Conservation (phyloP, 1,140 invertebrate genomes). For the Aphis craccivora region DNA sequence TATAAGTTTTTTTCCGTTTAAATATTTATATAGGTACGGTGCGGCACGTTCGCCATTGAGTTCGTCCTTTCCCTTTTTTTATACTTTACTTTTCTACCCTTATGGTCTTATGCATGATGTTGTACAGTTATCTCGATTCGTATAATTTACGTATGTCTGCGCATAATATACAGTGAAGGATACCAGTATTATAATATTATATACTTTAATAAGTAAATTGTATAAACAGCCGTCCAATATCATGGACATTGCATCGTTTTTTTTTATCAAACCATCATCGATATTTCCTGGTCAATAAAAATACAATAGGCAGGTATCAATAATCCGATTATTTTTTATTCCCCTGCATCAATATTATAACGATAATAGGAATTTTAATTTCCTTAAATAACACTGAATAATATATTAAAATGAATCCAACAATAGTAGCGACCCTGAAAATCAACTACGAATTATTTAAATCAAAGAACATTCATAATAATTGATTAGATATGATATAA, state of each 20-base stretch:
- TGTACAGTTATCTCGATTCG: constrained; percentile 46
- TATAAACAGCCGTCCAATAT: constrained; percentile 10
- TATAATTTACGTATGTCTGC: neutral
- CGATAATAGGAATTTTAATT: neutral
- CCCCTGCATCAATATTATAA: neutral
- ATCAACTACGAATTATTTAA: neutral
- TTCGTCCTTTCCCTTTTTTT: constrained; percentile 34
- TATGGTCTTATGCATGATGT: neutral
- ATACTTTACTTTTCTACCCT: constrained; percentile 36
- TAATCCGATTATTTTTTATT: neutral
- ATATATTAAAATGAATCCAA: too few relatives aligned
- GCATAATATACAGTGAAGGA: neutral
- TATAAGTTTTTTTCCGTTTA: constrained; percentile 57
- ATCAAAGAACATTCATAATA: neutral
- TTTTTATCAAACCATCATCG: neutral
- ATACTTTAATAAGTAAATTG: constrained; percentile 21
- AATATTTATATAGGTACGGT: constrained; percentile 35
- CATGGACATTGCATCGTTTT: neutral
- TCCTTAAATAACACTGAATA: too few relatives aligned
- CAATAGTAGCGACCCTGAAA: neutral
- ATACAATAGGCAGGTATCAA: neutral
- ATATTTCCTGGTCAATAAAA: constrained; percentile 5
- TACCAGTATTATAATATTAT: neutral
- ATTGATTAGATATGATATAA: neutral
- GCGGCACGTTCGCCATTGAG: constrained; percentile 47